Conservation (phyloP, 1,140 invertebrate genomes). For the Oncopodura yosiiana region DNA sequence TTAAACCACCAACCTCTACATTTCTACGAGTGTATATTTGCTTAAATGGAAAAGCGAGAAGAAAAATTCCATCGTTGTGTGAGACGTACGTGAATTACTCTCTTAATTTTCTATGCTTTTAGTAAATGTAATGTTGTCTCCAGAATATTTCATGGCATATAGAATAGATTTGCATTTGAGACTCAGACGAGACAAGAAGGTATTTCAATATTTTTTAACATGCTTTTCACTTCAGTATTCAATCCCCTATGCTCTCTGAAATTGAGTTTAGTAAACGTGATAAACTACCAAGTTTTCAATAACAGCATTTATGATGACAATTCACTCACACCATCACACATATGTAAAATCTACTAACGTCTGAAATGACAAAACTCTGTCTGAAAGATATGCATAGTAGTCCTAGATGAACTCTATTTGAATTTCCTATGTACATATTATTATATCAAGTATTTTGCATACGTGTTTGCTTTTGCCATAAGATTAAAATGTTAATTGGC, state of each 20-base stretch:
- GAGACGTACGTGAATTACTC: slow-evolving; percentile 14
- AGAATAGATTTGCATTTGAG: no score
- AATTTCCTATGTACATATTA: slow-evolving; percentile 19
- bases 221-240: slow-evolving; percentile 3
- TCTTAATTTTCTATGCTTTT: slow-evolving; percentile 18
- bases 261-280: slow-evolving; percentile 6
- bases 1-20: not conserved
- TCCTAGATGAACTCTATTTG: slow-evolving; percentile 14
- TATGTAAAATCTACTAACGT: not conserved
- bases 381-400: not conserved
- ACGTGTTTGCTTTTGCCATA: slow-evolving; percentile 20
- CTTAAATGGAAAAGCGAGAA: not conserved
- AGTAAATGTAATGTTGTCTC: no score
- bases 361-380: not conserved
- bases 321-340: not conserved
- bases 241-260: slow-evolving; percentile 2
- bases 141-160: no score
- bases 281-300: slow-evolving; percentile 3
- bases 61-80: slow-evolving; percentile 12
- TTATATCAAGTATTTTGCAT: slow-evolving; percentile 29
- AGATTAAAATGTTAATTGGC: slow-evolving; percentile 31
- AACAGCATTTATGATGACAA: not conserved
- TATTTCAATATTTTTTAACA: slow-evolving; percentile 1
- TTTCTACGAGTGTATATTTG: not conserved
- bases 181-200: no score